phyloP scores from a whole-genome alignment of 2,797 vertebrate species.

The Alosa sapidissima region DNA sequence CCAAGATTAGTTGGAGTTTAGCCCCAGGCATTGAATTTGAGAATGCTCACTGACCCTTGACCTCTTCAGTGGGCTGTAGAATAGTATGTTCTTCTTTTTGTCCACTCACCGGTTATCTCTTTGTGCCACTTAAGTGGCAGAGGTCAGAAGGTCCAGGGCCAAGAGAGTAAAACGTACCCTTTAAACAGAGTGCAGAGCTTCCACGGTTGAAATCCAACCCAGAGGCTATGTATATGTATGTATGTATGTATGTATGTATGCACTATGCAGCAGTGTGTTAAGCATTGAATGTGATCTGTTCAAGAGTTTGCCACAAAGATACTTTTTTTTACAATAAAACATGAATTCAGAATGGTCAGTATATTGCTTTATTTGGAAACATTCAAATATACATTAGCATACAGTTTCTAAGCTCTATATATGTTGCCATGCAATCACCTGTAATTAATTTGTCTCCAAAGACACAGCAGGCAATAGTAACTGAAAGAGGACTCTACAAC shows the following conservation, averaged over 20 bases:
- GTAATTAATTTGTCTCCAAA: neutral
- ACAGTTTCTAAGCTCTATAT: neutral
- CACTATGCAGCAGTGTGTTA: no score
- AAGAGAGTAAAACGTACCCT: neutral
- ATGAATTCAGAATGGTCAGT: neutral
- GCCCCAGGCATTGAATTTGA: neutral
- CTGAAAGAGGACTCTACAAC: neutral
- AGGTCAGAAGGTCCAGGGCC: neutral
- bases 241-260: no score
- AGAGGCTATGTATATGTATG: neutral
- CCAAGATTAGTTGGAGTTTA: neutral
- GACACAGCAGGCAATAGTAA: neutral
- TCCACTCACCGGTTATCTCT: constrained; percentile 33
- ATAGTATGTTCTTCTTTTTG: constrained; percentile 30
- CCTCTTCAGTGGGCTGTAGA: constrained; percentile 29
- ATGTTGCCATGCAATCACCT: neutral
- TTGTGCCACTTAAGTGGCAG: constrained; percentile 32
- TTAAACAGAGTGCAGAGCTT: neutral
- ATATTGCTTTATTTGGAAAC: neutral
- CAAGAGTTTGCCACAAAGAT: no score
- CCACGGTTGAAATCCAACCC: neutral
- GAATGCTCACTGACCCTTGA: constrained; percentile 32
- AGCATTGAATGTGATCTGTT: no score
- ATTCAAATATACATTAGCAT: neutral
- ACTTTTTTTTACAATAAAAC: no score